Evolutionary conservation across 2,113 vertebrate genomes (phyloP).

Genomic region (Lathamus discolor): DNA sequence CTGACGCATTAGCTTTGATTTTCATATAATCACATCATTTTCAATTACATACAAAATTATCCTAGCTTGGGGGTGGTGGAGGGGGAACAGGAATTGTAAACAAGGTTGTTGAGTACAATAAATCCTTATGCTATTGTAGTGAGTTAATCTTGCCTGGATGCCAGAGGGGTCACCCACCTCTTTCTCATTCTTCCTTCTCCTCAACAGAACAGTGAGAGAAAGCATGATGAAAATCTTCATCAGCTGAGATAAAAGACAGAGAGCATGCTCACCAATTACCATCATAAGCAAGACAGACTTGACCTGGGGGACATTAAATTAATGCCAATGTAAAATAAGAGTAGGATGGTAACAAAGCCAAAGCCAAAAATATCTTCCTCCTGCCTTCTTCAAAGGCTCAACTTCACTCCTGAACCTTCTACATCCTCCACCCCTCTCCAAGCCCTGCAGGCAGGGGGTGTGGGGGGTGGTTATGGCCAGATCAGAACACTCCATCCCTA

Average conservation of each 20-base stretch:
- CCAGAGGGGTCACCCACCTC: neutral
- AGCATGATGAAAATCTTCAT: neutral
- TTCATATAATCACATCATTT: neutral
- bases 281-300: neutral
- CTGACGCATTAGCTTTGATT: neutral
- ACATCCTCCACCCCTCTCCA: neutral
- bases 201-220: neutral
- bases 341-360: neutral
- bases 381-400: neutral
- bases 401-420: neutral
- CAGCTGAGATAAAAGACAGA: neutral
- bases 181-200: neutral
- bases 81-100: neutral
- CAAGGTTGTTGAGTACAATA: neutral
- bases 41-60: neutral
- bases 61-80: neutral
- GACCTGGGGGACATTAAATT: neutral
- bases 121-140: neutral
- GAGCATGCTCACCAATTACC: neutral
- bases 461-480: neutral
- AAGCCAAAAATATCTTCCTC: neutral
- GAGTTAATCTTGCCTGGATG: neutral
- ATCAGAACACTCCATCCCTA: neutral
- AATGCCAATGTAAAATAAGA: neutral
- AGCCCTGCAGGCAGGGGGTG: neutral